Evolutionary conservation across 2,888 invertebrate genomes (phyloP).

Genomic region (Plebejus argus): DNA sequence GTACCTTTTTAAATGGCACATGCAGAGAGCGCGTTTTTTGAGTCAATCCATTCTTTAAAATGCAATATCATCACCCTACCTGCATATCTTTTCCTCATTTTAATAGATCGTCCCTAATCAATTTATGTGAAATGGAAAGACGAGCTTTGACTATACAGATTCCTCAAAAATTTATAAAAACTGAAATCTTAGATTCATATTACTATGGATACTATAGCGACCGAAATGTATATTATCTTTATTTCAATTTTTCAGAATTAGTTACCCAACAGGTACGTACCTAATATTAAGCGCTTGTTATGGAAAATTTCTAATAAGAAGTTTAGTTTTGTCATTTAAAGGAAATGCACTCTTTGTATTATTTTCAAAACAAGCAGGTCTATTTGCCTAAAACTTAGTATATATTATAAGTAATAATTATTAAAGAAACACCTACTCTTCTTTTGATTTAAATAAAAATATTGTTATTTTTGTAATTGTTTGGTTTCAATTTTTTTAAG

Average conservation of each 20-base stretch:
- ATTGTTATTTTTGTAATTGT: not conserved
- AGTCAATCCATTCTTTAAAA: constrained; percentile 67
- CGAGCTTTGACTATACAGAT: constrained; percentile 35
- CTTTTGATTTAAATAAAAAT: not conserved
- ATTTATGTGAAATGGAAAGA: constrained; percentile 53
- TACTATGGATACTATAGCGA: not conserved
- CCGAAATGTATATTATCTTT: not conserved
- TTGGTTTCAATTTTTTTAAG: not conserved
- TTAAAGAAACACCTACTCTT: not conserved
- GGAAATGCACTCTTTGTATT: not conserved
- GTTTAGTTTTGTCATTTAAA: not conserved
- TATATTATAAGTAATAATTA: not conserved
- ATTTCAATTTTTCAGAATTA: not conserved
- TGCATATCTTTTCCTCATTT: constrained; percentile 66
- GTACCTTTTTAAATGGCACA: constrained; percentile 78
- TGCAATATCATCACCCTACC: constrained; percentile 77
- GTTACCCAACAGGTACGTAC: not conserved
- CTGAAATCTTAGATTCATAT: not conserved
- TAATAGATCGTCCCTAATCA: constrained; percentile 74
- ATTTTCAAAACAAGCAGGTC: not conserved
- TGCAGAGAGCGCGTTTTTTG: constrained; percentile 71
- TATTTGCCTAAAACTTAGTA: not conserved
- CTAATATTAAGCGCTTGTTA: not conserved
- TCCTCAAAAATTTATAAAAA: constrained; percentile 29
- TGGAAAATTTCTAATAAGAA: not conserved